phyloP scores from a whole-genome alignment of 2,888 invertebrate genomes.

The Tetranychus truncatus region DNA sequence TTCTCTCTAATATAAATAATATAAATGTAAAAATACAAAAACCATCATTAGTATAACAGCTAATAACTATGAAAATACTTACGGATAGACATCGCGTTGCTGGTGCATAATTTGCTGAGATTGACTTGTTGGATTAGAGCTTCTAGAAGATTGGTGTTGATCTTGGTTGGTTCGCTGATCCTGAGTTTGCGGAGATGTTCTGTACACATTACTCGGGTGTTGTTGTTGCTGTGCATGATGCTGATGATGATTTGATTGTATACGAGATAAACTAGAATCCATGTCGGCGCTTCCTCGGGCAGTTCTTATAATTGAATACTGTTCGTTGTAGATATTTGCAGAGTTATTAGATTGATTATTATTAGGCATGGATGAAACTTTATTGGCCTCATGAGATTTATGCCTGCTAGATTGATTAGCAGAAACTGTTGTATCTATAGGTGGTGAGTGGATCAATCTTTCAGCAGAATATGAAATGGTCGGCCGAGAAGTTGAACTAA shows the following conservation, averaged over 20 bases:
- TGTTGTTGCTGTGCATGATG: not conserved
- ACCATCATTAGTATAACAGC: not conserved
- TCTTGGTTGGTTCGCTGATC: not conserved
- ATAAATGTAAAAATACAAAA: not conserved
- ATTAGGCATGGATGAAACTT: not conserved
- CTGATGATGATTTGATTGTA: conserved; percentile 2
- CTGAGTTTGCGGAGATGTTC: not conserved
- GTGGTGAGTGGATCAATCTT: not conserved
- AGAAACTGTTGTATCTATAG: not conserved
- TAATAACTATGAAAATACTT: not conserved
- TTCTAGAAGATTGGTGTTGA: not conserved
- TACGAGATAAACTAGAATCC: not conserved
- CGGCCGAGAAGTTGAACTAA: not conserved
- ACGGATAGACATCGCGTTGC: not conserved
- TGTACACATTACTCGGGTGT: not conserved
- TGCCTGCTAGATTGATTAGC: not conserved
- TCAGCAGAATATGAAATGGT: conserved; percentile 3
- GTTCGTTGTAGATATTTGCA: not conserved
- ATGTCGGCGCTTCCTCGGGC: not conserved
- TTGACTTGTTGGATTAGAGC: not conserved
- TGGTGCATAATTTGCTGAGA: not conserved
- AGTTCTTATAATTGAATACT: not conserved
- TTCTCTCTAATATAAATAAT: not conserved
- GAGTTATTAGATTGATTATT: not conserved
- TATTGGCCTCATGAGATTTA: not conserved